A percentile compares a stretch with the other conserved stretches of the same genome.
These are phyloP conservation scores for Myathropa florea DNA, from an alignment of 2,888 invertebrate species.

Conservation along the genomic window DNA sequence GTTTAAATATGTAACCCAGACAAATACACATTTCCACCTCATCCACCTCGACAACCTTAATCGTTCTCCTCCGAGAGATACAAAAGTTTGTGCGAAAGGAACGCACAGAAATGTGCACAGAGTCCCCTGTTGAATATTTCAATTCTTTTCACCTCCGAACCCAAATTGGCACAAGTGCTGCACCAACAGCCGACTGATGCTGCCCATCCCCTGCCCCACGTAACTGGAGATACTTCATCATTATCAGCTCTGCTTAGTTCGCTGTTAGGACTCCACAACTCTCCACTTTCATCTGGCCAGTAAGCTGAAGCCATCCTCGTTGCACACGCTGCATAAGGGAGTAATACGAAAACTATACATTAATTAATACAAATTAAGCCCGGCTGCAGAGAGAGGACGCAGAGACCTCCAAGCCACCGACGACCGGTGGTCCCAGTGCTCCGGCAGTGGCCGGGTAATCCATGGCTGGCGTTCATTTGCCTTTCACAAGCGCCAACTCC, in stretches of 20 bases:
- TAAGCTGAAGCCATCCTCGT: slow-evolving; percentile 33
- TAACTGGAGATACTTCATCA: background rate
- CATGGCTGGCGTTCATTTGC: slow-evolving; percentile 38
- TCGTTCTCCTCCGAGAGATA: background rate
- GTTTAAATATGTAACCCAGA: slow-evolving; percentile 34
- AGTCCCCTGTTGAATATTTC: slow-evolving; percentile 50
- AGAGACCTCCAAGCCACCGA: slow-evolving; percentile 23
- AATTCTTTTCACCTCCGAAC: slow-evolving; percentile 55
- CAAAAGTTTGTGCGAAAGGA: slow-evolving; percentile 23
- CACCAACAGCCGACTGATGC: background rate
- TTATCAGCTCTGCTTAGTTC: background rate
- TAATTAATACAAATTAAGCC: slow-evolving; percentile 70
- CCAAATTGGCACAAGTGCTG: slow-evolving; percentile 56
- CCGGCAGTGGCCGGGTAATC: slow-evolving; percentile 64
- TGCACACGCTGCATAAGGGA: slow-evolving; percentile 37
- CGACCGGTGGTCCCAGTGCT: background rate
- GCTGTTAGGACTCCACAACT: background rate
- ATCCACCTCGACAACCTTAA: background rate
- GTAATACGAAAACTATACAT: slow-evolving; percentile 66
- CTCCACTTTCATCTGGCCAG: slow-evolving; percentile 56
- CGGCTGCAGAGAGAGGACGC: slow-evolving; percentile 41
- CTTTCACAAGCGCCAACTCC: background rate
- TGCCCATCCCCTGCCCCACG: background rate
- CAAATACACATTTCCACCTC: background rate
- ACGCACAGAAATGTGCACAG: background rate